Base-by-base conservation (phyloP, 2,888 invertebrate species). In the Electrophaes corylata region DNA sequence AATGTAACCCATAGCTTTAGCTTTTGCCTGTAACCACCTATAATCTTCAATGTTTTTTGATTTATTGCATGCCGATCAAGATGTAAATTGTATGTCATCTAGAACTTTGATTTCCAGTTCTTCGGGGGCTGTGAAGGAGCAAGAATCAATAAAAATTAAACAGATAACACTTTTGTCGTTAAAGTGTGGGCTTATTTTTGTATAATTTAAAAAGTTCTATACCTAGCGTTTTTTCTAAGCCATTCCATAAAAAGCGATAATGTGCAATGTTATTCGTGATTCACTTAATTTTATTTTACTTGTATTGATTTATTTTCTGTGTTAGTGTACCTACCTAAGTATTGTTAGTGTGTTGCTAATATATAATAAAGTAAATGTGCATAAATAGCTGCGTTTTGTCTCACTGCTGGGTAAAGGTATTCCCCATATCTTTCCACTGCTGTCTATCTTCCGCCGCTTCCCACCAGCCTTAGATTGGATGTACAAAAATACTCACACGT, bases 91-190 rank as follows among this genome's bases (percentile, higher is more conserved):
- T 49, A 19, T 29, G 23, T 48, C 48, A 48, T 39, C 12, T 19
- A 26, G 0, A 16, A 60, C 57, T 81, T 84, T 67, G 81, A 84
- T 86, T 76, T 75, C 76, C 85, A 87, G 87, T 75, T 76, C 79
- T 85, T 53, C 84, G 84, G 51, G 79, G 78, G 60, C 78, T 86
- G 73, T 85, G 76, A 78, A 66, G 52, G 62, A 55, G 63, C 67
- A 69, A 66, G 62, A 68, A 26, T 16, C 8, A 41, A 54, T 31
- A 33, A 8, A 33, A 19, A 40, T n/a, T 5, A 23, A 20, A 23
- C 12, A 39, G 19, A 33, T 35, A 18, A 37, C 44, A 33, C 8
- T 16, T 26, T 37, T 35, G 49, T 51, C 44, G 23, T 37, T 10
- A 31, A 47, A 18, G 11, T 40, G 40, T 62, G 65, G 60, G 71